Evolutionary conservation across 92 coral and sea anemone genomes (phyloP), one percentile per base, ranked within the genome.

Genomic region (Heliopora coerulea): DNA sequence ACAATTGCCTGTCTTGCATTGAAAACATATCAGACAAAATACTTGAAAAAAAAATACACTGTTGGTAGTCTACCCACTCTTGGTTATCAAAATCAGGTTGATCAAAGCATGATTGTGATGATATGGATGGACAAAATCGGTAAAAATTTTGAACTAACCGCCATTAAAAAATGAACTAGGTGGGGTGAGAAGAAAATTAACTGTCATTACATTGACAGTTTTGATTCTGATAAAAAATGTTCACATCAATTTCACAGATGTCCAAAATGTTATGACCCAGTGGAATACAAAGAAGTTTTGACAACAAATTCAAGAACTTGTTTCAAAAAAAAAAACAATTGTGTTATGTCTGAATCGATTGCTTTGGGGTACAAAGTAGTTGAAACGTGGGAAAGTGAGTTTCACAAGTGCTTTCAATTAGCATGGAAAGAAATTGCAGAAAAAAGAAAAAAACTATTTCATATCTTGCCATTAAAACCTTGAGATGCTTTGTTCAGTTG

Each of bases 211-310:
- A 61, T 69, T 13, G 76, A 69, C 49, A 61, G 76, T 24, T 69
- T 46, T 69, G 46, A 61, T 49, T 19, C 23, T 46, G 34, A 69
- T 29, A 69, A 69, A 10, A 69, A n/a, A n/a, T n/a, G 37, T 15
- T 33, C 49, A 1, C 49, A 46, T 69, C 74, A 40, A 54, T 67
- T 67, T 21, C 59, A 68, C 42, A 58, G 76, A 46, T 69, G 76
- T 49, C 46, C 25, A 26, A 69, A 19, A 48, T 49, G 61, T n/a
- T n/a, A n/a, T n/a, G n/a, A n/a, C n/a, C n/a, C n/a, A n/a, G n/a
- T n/a, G n/a, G n/a, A n/a, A n/a, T n/a, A n/a, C n/a, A n/a, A n/a
- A 9, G 61, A 46, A 1, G 46, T 19, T 69, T 69, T 33, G 40
- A 69, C 24, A 35, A 49, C 19, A 23, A 24, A 39, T 4, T 4